Percentiles rank a stretch among this genome's conserved stretches.
Conservation (phyloP, 2,888 invertebrate genomes). For the Eupithecia centaureata region DNA sequence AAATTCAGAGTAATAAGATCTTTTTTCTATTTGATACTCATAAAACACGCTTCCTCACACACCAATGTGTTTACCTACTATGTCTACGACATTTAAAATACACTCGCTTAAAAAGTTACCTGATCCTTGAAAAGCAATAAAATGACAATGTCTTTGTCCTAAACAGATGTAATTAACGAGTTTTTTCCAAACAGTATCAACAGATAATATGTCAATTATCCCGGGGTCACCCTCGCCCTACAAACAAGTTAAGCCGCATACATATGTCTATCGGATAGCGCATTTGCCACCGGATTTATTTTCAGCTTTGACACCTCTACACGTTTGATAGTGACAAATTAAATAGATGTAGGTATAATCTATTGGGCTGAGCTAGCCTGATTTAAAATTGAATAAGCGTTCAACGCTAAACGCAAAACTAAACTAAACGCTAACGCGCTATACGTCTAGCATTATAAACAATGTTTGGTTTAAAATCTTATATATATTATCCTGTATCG, state of each 20-base stretch:
- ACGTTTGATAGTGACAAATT: too few species aligned
- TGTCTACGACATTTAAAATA: too few species aligned
- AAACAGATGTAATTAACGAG: constrained; percentile 17
- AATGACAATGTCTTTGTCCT: constrained; percentile 18
- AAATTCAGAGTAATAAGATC: background rate
- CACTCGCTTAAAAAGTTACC: constrained; percentile 8
- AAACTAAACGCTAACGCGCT: too few species aligned
- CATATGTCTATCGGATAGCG: background rate
- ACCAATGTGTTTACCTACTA: too few species aligned
- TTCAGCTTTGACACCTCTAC: background rate
- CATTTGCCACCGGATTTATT: background rate
- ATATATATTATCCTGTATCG: background rate
- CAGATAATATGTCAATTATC: constrained; percentile 15
- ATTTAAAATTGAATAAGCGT: too few species aligned
- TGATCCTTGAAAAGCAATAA: constrained; percentile 15
- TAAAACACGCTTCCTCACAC: too few species aligned
- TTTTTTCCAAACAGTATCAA: constrained; percentile 20
- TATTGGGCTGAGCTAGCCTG: too few species aligned
- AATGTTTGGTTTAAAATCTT: background rate
- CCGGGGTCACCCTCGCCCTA: constrained; percentile 14
- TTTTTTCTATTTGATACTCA: background rate
- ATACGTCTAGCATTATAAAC: background rate
- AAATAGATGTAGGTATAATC: too few species aligned
- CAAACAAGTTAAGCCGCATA: background rate
- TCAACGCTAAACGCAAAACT: too few species aligned